Evolutionary conservation across 2,113 vertebrate species (phyloP), one percentile per base, ranked within the genome.

Genomic region (Rhabdomys dilectus): DNA sequence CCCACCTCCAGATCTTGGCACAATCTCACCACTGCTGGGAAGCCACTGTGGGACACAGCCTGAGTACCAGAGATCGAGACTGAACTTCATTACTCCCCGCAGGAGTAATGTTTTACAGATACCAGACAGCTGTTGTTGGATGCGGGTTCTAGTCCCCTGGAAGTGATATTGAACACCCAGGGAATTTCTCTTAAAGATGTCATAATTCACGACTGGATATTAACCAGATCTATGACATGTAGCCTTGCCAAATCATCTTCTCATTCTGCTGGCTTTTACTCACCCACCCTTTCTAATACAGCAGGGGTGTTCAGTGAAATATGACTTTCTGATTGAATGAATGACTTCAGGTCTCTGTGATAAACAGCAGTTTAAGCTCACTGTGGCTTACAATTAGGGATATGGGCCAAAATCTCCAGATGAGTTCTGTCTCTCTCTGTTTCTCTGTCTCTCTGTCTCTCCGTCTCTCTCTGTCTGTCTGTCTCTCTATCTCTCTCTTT

Each of bases 251-350:
- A 91, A 42, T 45, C 48, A 60, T 85, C 88, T 90, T 89, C 86
- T 95, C 95, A 58, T 73, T 94, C 29, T 0, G 11, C 81, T 66
- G 4, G 9, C 60, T 77, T 1, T 48, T 56, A 58, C 34, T 51
- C 76, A 60, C 92, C 0, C 1, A 11, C 10, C 10, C 0, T 97
- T 97, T 91, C 93, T 88, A 95, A 96, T 94, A 93, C 73, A 62
- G 56, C 51, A 31, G 77, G 88, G 48, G 76, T 93, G 96, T 98
- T 85, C 0, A 81, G 95, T 97, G 98, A 98, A 98, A 98, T 98
- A 98, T 10, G 95, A 77, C 97, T 97, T 98, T 97, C 77, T 91
- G 90, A 96, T 87, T 56, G 96, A 94, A 73, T 0, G 31, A 80
- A 78, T n/a, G 76, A 58, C 91, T 80, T 78, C 0, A 0, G 56